Conservation (phyloP, 2,888 invertebrate species). For the Leptinotarsa peninsularis region DNA sequence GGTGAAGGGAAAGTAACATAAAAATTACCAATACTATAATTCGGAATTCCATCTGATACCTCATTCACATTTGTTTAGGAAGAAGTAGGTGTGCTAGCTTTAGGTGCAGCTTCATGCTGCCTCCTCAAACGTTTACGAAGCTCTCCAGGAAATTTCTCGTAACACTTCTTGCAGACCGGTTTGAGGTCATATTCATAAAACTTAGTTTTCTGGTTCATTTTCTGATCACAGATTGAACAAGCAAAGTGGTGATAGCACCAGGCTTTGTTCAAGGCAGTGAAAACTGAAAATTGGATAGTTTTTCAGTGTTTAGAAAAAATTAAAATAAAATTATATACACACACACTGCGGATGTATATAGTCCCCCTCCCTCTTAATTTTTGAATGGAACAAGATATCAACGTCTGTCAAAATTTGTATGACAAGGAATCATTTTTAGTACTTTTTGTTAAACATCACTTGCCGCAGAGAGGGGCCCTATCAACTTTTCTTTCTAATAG, state of each 20-base stretch:
- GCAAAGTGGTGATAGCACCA: slow-evolving; percentile 99
- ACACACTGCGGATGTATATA: too few species aligned
- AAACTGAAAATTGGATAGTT: slow-evolving; percentile 74
- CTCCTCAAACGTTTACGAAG: slow-evolving; percentile 91
- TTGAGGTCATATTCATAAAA: slow-evolving; percentile 99
- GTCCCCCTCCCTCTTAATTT: too few species aligned
- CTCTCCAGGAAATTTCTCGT: slow-evolving; percentile 95
- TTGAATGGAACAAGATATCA: too few species aligned
- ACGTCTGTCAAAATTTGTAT: too few species aligned
- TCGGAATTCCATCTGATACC: neutral
- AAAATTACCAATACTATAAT: neutral
- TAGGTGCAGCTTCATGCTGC: slow-evolving; percentile 78
- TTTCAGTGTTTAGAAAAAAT: neutral
- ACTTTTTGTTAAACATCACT: too few species aligned
- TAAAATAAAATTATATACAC: neutral
- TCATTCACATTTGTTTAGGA: neutral
- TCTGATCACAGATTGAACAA: slow-evolving; percentile 95
- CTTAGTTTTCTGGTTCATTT: slow-evolving; percentile 96
- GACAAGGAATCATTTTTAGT: too few species aligned
- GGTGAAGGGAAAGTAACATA: neutral
- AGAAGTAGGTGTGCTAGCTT: slow-evolving; percentile 20
- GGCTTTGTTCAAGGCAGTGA: slow-evolving; percentile 97
- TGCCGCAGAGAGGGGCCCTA: too few species aligned
- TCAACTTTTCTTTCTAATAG: too few species aligned
- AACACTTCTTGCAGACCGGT: slow-evolving; percentile 98